Evolutionary conservation across 2,113 vertebrate species (phyloP), one percentile per base, ranked within the genome.

Genomic region (Neogale vison): DNA sequence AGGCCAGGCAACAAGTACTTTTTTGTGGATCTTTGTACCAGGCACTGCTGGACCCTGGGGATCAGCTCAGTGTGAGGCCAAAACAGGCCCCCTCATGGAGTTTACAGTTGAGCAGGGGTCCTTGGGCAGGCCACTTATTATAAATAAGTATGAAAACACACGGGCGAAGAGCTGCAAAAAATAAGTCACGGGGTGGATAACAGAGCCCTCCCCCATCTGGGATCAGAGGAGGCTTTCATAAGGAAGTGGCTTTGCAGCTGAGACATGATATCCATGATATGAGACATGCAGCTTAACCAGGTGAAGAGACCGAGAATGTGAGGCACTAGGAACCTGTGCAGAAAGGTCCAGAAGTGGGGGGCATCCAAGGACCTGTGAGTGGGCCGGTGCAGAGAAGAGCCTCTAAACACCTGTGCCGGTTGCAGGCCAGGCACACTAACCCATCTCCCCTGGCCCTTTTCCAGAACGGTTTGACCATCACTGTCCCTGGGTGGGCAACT

Each of bases 401-500:
- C 24, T 21, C 34, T 2, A 0, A 29, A 39, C 52, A 12, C 59
- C 89, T 24, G 34, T 55, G 63, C 74, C 9, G 72, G 14, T 1
- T 23, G 24, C 14, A 13, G 36, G 57, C 52, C 47, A 6, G 72
- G 21, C 1, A 0, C 31, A 21, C 88, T 14, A 47, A 93, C 93
- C 26, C 3, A 0, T 45, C 59, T 39, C 96, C 88, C 17, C 31
- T 55, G 42, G 23, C 45, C 87, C 50, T 34, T 96, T 98, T 50
- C 63, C 99, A 99, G 99, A 99, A 91, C 99, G 99, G 15, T 99
- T 99, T 87, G 99, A 99, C 80, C 99, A 99, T 96, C 99, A 99
- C 98, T 99, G 99, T 97, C 99, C 99, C 29, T 99, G 99, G 99
- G 99, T 99, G 86, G 99, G 99, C 63, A 99, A 99, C 99, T 99